Evolutionary conservation across 2,888 invertebrate species (phyloP).

Genomic region (Criorhina ranunculi): DNA sequence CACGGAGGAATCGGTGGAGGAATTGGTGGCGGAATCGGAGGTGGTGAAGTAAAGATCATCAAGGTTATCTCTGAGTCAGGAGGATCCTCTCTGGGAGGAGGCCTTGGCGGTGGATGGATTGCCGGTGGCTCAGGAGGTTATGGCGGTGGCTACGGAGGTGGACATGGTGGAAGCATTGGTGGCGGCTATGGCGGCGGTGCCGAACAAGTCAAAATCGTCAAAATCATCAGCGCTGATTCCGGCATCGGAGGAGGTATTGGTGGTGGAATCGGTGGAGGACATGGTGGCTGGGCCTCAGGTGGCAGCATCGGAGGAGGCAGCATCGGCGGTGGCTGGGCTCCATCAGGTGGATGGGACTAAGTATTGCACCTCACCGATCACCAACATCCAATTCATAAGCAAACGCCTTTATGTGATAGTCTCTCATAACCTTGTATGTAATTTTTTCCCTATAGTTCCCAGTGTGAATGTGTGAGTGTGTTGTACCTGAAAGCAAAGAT

Average conservation of each 20-base stretch:
- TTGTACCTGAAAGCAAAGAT: slow-evolving; percentile 69
- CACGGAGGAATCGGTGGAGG: slow-evolving; percentile 29
- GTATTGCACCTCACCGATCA: slow-evolving; percentile 18
- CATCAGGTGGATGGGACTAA: slow-evolving; percentile 68
- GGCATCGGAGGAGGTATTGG: slow-evolving; percentile 67
- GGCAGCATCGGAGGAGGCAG: slow-evolving; percentile 65
- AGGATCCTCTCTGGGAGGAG: slow-evolving; percentile 69
- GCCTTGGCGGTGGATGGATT: slow-evolving; percentile 52
- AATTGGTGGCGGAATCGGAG: slow-evolving; percentile 56
- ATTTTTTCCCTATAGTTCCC: slow-evolving; percentile 7
- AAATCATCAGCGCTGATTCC: slow-evolving; percentile 66
- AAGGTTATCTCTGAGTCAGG: slow-evolving; percentile 68
- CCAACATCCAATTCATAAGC: slow-evolving; percentile 49
- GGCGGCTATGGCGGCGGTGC: slow-evolving; percentile 69
- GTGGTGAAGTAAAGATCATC: slow-evolving; percentile 71
- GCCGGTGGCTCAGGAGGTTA: slow-evolving; percentile 55
- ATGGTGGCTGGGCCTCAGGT: slow-evolving; percentile 64
- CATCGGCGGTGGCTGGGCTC: slow-evolving; percentile 60
- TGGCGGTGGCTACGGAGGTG: slow-evolving; percentile 46
- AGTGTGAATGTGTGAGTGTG: slow-evolving; percentile 68
- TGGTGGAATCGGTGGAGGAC: slow-evolving; percentile 66
- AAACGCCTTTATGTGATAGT: slow-evolving; percentile 69
- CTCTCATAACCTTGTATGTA: slow-evolving; percentile 51
- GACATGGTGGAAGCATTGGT: slow-evolving; percentile 58
- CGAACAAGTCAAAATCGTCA: slow-evolving; percentile 64